A percentile compares a stretch with the other conserved stretches of the same genome.
Evolutionary conservation across 92 coral and sea anemone genomes (phyloP).

Genomic region (Bergia puertoricense): DNA sequence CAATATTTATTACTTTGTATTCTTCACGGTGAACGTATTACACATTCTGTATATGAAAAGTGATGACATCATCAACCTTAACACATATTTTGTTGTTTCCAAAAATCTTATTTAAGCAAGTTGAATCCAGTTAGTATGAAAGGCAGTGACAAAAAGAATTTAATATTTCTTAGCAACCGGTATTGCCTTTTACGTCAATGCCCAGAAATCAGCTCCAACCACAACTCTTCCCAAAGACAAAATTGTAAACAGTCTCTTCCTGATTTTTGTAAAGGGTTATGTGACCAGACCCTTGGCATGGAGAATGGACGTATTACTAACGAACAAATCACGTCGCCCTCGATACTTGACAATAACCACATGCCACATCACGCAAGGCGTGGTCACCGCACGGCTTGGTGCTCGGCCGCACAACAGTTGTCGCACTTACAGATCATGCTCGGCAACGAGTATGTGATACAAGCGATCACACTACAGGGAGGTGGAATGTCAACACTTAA

Average conservation of each 20-base stretch:
- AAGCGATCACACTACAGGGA: slow-evolving; percentile 13
- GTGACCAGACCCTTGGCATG: slow-evolving; percentile 22
- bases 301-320: neutral
- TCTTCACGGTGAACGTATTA: too few relatives aligned
- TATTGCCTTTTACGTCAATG: too few relatives aligned
- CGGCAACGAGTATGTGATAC: slow-evolving; percentile 2
- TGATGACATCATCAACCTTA: too few relatives aligned
- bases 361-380: slow-evolving; percentile 33
- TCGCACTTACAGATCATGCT: slow-evolving; percentile 12
- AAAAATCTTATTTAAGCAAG: too few relatives aligned
- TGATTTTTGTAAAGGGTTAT: slow-evolving; percentile 2
- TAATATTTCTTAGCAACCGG: too few relatives aligned
- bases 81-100: too few relatives aligned
- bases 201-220: too few relatives aligned
- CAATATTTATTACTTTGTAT: too few relatives aligned
- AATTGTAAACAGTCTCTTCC: neutral
- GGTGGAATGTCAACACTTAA: neutral
- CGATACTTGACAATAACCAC: neutral
- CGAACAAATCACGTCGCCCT: slow-evolving; percentile 16
- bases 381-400: slow-evolving; percentile 16
- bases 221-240: too few relatives aligned
- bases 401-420: neutral
- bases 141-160: too few relatives aligned
- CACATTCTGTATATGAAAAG: too few relatives aligned
- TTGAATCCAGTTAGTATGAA: too few relatives aligned